These are phyloP conservation scores for Smittia sp. DNA, from an alignment of 2,888 invertebrate species.

Conservation along the genomic window DNA sequence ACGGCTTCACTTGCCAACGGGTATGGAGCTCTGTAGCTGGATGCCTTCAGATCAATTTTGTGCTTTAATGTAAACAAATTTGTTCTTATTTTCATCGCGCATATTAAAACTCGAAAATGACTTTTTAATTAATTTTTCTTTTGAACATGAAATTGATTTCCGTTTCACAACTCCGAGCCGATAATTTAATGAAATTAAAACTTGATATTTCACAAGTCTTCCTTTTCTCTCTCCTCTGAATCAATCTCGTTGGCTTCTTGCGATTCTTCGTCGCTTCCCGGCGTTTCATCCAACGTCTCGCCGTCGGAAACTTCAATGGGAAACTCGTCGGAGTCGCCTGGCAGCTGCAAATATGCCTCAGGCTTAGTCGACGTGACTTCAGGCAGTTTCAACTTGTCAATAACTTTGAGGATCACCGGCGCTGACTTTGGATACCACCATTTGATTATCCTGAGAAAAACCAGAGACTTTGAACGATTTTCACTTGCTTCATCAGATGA, in stretches of 20 bases:
- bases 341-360: not conserved
- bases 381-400: not conserved
- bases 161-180: not conserved
- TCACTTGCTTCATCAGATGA: not conserved
- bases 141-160: slow-evolving; percentile 12
- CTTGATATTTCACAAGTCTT: not conserved
- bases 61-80: slow-evolving; percentile 14
- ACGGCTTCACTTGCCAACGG: slow-evolving; percentile 13
- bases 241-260: not conserved
- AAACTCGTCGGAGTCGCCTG: not conserved
- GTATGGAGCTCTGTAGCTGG: not conserved
- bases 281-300: not conserved
- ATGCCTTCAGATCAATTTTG: slow-evolving; percentile 9
- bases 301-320: not conserved
- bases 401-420: not conserved
- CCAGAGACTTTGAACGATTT: not conserved
- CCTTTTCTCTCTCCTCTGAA: not conserved
- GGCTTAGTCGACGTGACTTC: not conserved
- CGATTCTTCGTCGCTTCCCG: not conserved
- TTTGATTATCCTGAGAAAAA: not conserved
- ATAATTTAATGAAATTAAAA: slow-evolving; percentile 11
- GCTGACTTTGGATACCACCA: slow-evolving; percentile 10
- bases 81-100: not conserved
- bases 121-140: slow-evolving; percentile 19
- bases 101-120: slow-evolving; percentile 10